These are phyloP conservation scores for Drosophila ochracea DNA, from an alignment of 2,888 invertebrate species.

Conservation along the genomic window DNA sequence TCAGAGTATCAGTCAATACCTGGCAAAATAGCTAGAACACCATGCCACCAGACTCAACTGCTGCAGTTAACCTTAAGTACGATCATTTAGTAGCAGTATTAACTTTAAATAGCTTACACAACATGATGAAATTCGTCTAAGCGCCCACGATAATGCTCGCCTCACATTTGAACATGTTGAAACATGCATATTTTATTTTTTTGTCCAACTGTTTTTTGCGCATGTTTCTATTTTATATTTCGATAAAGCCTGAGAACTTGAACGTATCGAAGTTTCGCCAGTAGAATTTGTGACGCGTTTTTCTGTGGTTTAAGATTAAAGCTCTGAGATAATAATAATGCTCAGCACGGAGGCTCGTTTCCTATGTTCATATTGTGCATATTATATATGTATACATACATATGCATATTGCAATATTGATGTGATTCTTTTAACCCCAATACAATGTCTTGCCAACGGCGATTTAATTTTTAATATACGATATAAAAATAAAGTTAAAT, in stretches of 20 bases:
- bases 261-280: constrained; percentile 44
- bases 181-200: constrained; percentile 32
- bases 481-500: not conserved
- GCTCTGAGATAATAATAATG: constrained; percentile 18
- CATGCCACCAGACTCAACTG: not conserved
- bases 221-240: constrained; percentile 3
- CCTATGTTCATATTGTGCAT: constrained; percentile 13
- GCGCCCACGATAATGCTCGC: constrained; percentile 17
- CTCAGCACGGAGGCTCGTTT: constrained; percentile 27
- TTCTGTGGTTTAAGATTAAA: constrained; percentile 17
- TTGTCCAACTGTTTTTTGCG: not conserved
- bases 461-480: not conserved
- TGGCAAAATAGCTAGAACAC: not conserved
- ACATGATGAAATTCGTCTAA: constrained; percentile 30
- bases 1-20: not conserved
- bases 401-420: constrained; percentile 1
- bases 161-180: constrained; percentile 26
- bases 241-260: constrained; percentile 60
- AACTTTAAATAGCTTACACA: constrained; percentile 6
- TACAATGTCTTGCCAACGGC: constrained; percentile 4
- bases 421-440: not conserved
- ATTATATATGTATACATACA: not conserved
- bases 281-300: constrained; percentile 36
- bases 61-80: not conserved
- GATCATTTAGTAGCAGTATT: not conserved